Percentiles rank a stretch among this genome's conserved stretches.
These are phyloP conservation scores for Lithobates pipiens DNA, from an alignment of 2,797 vertebrate genomes.

Conservation along the genomic window DNA sequence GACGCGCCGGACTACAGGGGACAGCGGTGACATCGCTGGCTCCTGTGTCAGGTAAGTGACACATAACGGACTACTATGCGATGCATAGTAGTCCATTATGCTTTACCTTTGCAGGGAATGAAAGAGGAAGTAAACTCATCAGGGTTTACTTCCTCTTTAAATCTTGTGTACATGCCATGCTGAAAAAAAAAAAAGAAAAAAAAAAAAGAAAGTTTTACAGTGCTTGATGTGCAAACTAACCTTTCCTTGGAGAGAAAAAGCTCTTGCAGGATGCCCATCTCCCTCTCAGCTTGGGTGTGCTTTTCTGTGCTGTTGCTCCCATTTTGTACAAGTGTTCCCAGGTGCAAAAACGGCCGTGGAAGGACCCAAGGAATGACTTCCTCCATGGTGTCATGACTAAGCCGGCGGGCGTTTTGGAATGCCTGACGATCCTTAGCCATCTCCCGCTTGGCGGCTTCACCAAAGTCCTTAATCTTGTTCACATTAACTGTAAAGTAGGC, in stretches of 20 bases:
- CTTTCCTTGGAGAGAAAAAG: slow-evolving; percentile 94
- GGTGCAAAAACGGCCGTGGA: slow-evolving; percentile 80
- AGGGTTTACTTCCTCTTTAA: no score
- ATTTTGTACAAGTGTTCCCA: slow-evolving; percentile 77
- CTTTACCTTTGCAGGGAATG: no score
- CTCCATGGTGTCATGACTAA: slow-evolving; percentile 95
- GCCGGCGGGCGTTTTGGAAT: slow-evolving; percentile 90
- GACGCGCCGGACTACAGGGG: no score
- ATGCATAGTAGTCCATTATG: no score
- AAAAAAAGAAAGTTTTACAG: no score
- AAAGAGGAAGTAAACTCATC: no score
- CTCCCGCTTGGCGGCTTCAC: slow-evolving; percentile 92
- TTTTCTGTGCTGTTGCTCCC: slow-evolving; percentile 90
- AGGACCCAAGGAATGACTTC: slow-evolving; percentile 88
- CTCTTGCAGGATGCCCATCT: slow-evolving; percentile 95
- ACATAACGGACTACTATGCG: no score
- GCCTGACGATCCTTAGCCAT: slow-evolving; percentile 93
- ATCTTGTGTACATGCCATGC: no score
- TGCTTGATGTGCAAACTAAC: slow-evolving; percentile 66
- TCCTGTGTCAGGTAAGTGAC: no score
- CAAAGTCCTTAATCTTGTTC: slow-evolving; percentile 96
- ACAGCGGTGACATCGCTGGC: no score
- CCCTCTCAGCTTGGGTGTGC: slow-evolving; percentile 87
- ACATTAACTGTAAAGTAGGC: slow-evolving; percentile 84
- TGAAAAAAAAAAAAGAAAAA: neutral